phyloP scores from a whole-genome alignment of 2,797 vertebrate species.

The Sebastes kiyomatsui region DNA sequence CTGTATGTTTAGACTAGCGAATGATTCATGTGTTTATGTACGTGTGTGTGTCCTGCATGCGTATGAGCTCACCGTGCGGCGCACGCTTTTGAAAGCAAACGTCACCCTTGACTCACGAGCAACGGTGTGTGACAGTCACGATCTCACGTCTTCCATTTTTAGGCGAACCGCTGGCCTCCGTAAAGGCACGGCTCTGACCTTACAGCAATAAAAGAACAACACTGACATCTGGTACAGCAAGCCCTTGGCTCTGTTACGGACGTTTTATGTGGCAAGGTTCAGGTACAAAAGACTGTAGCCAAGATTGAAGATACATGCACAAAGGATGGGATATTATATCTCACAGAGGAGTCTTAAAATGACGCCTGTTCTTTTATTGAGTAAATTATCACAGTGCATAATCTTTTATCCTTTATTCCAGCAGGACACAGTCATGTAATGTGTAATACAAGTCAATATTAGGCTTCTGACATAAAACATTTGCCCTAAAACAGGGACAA shows the following conservation, averaged over 20 bases:
- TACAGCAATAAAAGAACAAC: conserved; percentile 34
- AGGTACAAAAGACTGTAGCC: conserved; percentile 25
- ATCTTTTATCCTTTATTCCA: background rate
- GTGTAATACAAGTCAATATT: background rate
- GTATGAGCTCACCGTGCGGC: background rate
- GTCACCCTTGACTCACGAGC: conserved; percentile 36
- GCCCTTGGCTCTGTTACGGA: background rate
- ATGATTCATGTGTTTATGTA: conserved; percentile 21
- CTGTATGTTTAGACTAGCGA: conserved; percentile 1
- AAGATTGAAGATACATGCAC: background rate
- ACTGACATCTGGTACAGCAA: conserved; percentile 38
- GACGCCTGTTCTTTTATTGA: background rate
- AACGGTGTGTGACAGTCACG: conserved; percentile 48
- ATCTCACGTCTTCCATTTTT: conserved; percentile 37
- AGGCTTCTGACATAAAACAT: conserved; percentile 2
- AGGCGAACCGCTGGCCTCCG: background rate
- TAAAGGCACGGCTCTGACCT: conserved; percentile 14
- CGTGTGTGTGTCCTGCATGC: conserved; percentile 27
- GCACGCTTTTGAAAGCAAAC: conserved; percentile 41
- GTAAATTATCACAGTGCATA: conserved; percentile 14
- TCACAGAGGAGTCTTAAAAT: conserved; percentile 12
- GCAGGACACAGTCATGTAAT: conserved; percentile 2
- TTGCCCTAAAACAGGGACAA: background rate
- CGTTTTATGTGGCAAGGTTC: conserved; percentile 34
- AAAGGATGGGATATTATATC: conserved; percentile 13